Percentiles rank a stretch among this genome's conserved stretches.
Conservation (phyloP, 2,113 vertebrate species). For the Cervus canadensis region DNA sequence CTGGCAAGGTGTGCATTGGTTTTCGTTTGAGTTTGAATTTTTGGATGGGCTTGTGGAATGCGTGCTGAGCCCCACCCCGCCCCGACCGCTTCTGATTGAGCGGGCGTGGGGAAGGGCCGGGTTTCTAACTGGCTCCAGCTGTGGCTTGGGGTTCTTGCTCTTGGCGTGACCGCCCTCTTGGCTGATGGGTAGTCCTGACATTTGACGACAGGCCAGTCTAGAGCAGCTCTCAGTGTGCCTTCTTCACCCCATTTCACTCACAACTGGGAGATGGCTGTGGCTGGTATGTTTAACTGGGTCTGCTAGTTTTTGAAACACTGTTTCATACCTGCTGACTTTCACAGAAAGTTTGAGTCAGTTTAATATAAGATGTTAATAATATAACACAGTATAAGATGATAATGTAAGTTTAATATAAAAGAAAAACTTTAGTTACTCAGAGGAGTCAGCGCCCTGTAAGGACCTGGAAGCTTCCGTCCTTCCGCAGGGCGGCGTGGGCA, state of each 20-base stretch:
- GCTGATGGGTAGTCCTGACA: not conserved
- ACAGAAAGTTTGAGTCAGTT: not conserved
- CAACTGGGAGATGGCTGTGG: not conserved
- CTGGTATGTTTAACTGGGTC: not conserved
- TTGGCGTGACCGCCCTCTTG: rapidly evolving
- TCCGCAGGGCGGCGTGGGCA: rapidly evolving
- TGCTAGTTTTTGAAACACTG: not conserved
- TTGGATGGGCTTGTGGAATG: not conserved
- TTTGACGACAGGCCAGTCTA: not conserved
- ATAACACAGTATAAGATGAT: not conserved
- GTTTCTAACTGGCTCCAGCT: not conserved
- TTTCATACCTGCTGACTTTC: not conserved
- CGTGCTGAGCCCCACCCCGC: not conserved
- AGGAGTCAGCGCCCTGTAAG: too few relatives aligned
- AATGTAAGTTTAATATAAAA: not conserved
- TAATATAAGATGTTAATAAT: not conserved
- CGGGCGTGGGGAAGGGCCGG: not conserved
- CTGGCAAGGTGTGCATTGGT: not conserved
- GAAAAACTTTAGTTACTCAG: too few relatives aligned
- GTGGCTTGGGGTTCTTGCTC: too few relatives aligned
- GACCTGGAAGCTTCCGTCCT: rapidly evolving
- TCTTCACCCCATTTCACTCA: not conserved
- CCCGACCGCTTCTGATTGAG: not conserved
- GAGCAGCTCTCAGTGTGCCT: too few relatives aligned
- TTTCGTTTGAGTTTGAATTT: not conserved